These are phyloP conservation scores for Etheostoma spectabile DNA, from an alignment of 2,113 vertebrate genomes.

Conservation along the genomic window DNA sequence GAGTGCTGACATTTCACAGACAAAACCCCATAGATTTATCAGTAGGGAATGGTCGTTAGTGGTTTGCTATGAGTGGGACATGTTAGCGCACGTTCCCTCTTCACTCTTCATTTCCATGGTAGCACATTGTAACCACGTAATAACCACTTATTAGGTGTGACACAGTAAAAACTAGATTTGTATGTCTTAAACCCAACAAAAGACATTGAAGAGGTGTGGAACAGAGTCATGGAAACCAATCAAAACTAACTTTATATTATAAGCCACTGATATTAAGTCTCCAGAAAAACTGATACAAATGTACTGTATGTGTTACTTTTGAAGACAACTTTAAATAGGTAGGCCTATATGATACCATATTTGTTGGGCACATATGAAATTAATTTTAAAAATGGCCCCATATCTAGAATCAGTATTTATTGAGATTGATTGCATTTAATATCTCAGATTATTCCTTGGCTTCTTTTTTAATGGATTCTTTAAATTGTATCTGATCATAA, in stretches of 20 bases:
- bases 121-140: slow-evolving; percentile 25
- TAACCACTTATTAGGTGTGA: slow-evolving; percentile 28
- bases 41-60: slow-evolving; percentile 51
- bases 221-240: background rate
- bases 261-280: background rate
- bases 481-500: background rate
- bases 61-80: slow-evolving; percentile 47
- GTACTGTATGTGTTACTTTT: too few relatives aligned
- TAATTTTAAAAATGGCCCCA: background rate
- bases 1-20: slow-evolving; percentile 29
- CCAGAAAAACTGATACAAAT: too few relatives aligned
- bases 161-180: slow-evolving; percentile 28
- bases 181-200: slow-evolving; percentile 6
- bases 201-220: background rate
- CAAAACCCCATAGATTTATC: slow-evolving; percentile 25
- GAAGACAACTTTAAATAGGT: too few relatives aligned
- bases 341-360: too few relatives aligned
- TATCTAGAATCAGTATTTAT: background rate
- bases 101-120: slow-evolving; percentile 18
- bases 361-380: background rate
- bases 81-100: slow-evolving; percentile 60
- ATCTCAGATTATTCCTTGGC: background rate
- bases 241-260: background rate
- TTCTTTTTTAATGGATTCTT: background rate
- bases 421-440: background rate